phyloP scores from a whole-genome alignment of 2,888 invertebrate genomes.

The Eupithecia dodoneata region DNA sequence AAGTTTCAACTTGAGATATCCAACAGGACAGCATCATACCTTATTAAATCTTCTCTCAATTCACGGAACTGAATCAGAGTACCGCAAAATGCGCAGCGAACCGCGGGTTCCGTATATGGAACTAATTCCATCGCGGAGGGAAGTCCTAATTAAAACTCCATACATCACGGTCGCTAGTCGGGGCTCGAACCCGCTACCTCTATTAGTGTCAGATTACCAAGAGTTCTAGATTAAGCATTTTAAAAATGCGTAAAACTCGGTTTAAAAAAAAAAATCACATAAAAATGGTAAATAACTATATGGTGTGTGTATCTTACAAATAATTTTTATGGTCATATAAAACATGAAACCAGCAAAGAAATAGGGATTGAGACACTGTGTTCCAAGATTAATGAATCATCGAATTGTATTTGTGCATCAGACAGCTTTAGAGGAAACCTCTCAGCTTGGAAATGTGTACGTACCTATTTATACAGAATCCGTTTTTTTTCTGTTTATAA shows the following conservation, averaged over 20 bases:
- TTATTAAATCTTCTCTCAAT: slow-evolving; percentile 15
- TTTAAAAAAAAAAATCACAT: not conserved
- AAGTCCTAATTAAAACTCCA: slow-evolving; percentile 81
- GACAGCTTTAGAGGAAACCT: not conserved
- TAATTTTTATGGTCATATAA: too few relatives aligned
- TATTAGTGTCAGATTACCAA: slow-evolving; percentile 55
- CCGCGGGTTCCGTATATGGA: slow-evolving; percentile 2
- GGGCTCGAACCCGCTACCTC: slow-evolving; percentile 58
- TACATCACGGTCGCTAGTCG: slow-evolving; percentile 68
- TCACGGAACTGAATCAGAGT: slow-evolving; percentile 9
- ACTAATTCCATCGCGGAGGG: slow-evolving; percentile 51
- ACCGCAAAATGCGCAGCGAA: slow-evolving; percentile 9
- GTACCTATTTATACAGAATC: not conserved
- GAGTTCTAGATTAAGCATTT: slow-evolving; percentile 34
- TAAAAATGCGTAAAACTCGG: not conserved
- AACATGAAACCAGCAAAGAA: too few relatives aligned
- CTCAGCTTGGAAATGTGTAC: not conserved
- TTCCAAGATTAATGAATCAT: too few relatives aligned
- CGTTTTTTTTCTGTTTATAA: not conserved
- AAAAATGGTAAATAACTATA: too few relatives aligned
- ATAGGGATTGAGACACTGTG: too few relatives aligned
- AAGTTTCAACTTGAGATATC: slow-evolving; percentile 23
- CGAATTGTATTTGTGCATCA: not conserved
- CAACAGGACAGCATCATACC: slow-evolving; percentile 25
- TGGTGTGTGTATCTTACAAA: too few relatives aligned